Evolutionary conservation across 2,797 vertebrate species (phyloP).

Genomic region (Thamnophis elegans): DNA sequence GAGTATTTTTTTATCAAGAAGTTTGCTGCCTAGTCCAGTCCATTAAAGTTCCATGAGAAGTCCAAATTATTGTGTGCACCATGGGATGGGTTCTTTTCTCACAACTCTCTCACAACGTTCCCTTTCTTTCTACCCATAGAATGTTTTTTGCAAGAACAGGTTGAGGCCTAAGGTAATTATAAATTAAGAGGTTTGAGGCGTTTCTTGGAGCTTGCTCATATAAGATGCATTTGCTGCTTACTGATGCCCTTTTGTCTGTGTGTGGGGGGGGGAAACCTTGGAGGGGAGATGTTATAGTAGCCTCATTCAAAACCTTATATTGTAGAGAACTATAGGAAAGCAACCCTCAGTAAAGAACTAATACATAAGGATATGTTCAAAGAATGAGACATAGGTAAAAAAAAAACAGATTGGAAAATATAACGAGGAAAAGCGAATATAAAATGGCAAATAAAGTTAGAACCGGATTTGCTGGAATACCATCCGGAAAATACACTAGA

Average conservation of each 20-base stretch:
- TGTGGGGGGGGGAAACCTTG: too few species aligned
- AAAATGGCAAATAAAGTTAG: too few species aligned
- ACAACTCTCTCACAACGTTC: neutral
- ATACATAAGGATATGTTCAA: too few species aligned
- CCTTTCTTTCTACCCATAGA: neutral
- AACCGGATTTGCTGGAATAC: too few species aligned
- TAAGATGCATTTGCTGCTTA: neutral
- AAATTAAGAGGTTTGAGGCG: neutral
- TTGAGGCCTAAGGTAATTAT: neutral
- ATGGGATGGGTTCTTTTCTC: neutral
- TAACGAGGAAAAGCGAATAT: too few species aligned
- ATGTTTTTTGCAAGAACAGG: neutral
- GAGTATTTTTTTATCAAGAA: neutral
- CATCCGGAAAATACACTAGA: too few species aligned
- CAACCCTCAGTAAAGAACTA: too few species aligned
- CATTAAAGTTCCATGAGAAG: neutral
- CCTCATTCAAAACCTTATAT: neutral
- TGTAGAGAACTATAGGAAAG: neutral
- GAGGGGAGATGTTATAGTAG: too few species aligned
- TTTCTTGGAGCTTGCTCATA: neutral
- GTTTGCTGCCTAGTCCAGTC: too few species aligned
- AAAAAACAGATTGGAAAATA: too few species aligned
- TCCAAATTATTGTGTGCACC: neutral
- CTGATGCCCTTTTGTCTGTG: constrained; percentile 13
- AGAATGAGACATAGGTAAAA: too few species aligned